Conservation (phyloP, 2,888 invertebrate genomes). For the Timema cristinae region DNA sequence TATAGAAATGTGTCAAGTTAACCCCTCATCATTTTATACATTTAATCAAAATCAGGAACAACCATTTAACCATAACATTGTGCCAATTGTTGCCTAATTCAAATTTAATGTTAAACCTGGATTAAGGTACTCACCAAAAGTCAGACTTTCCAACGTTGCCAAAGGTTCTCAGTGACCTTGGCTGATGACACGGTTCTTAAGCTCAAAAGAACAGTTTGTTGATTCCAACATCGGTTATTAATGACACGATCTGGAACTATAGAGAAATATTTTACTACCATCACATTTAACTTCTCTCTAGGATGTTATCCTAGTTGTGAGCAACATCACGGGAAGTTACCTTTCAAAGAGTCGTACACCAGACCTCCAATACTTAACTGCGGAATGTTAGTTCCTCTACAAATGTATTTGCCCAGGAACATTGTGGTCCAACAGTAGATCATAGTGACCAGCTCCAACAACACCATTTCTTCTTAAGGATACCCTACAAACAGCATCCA, state of each 20-base stretch:
- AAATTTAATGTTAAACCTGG: background rate
- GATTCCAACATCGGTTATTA: conserved; percentile 50
- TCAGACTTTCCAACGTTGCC: conserved; percentile 55
- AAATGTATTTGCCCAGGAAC: conserved; percentile 62
- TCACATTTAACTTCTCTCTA: no score
- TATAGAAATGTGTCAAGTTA: no score
- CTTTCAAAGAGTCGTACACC: conserved; percentile 58
- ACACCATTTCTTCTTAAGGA: conserved; percentile 48
- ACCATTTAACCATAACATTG: no score
- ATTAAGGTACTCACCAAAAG: conserved; percentile 48
- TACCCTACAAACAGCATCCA: conserved; percentile 42
- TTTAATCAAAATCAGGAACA: no score
- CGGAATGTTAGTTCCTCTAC: conserved; percentile 38
- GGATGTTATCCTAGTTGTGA: no score
- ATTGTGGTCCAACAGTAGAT: conserved; percentile 62
- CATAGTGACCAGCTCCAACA: conserved; percentile 55
- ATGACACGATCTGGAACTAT: conserved; percentile 37
- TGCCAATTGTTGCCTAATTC: no score
- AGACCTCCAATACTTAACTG: conserved; percentile 57
- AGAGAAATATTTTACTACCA: background rate
- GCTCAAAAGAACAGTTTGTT: conserved; percentile 48
- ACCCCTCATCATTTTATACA: no score
- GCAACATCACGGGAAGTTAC: conserved; percentile 38
- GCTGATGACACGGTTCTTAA: conserved; percentile 32
- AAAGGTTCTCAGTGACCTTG: conserved; percentile 44